phyloP scores from a whole-genome alignment of 1,140 invertebrate species.

The Hypsibius dujardini region DNA sequence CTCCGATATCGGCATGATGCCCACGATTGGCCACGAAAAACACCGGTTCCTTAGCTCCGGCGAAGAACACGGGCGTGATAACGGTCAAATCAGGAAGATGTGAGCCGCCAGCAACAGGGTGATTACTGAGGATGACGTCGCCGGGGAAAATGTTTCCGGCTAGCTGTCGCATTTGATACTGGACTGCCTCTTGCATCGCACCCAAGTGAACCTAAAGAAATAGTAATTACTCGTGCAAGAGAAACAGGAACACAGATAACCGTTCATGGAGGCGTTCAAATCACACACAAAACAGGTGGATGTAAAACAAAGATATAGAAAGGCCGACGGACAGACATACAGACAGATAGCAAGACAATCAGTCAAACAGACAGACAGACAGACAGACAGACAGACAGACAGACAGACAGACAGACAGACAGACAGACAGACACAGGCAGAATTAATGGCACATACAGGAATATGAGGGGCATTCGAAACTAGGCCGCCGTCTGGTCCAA shows the following conservation, averaged over 20 bases:
- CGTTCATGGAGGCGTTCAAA: no score
- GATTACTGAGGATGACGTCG: slow-evolving; percentile 86
- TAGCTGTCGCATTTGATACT: slow-evolving; percentile 52
- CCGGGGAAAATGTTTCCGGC: slow-evolving; percentile 56
- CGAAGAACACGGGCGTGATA: slow-evolving; percentile 70
- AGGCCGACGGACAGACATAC: no score
- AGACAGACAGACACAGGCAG: no score
- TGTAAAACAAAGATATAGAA: no score
- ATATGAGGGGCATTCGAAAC: slow-evolving; percentile 98
- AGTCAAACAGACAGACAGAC: no score
- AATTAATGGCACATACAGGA: slow-evolving; percentile 36
- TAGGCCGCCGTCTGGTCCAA: slow-evolving; percentile 86
- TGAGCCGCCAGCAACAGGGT: slow-evolving; percentile 87
- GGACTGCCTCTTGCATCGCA: slow-evolving; percentile 74
- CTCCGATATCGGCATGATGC: slow-evolving; percentile 97
- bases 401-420: no score
- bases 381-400: no score
- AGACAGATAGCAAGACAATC: no score
- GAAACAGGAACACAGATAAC: no score
- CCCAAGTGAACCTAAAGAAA: slow-evolving; percentile 60
- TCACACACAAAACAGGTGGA: no score
- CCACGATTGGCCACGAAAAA: slow-evolving; percentile 98
- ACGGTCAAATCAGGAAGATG: slow-evolving; percentile 96
- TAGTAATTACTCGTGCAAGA: no score
- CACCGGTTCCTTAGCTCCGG: slow-evolving; percentile 45